Evolutionary conservation across 2,113 vertebrate species (phyloP).

Genomic region (Promerops cafer): DNA sequence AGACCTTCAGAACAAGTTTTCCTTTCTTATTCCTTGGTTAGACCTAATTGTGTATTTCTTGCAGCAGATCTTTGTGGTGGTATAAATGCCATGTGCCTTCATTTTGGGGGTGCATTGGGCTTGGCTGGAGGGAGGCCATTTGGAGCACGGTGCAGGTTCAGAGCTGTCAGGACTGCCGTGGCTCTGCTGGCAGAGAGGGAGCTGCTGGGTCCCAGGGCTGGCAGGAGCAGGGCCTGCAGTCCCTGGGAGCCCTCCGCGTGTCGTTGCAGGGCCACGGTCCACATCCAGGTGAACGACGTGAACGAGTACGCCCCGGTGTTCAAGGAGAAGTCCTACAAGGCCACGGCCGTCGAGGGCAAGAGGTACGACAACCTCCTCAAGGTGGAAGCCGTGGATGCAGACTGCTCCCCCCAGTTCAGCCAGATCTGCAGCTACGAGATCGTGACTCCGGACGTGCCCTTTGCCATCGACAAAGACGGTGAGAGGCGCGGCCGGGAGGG

Average conservation of each 20-base stretch:
- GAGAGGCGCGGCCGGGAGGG: background rate
- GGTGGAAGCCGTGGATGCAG: constrained; percentile 92
- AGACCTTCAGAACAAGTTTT: background rate
- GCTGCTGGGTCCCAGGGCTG: background rate
- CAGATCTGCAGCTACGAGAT: constrained; percentile 98
- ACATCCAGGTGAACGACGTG: constrained; percentile 96
- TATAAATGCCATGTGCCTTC: background rate
- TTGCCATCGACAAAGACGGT: constrained; percentile 93
- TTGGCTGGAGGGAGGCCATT: background rate
- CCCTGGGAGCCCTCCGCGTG: background rate
- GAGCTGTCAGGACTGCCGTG: background rate
- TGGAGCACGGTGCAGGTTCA: background rate
- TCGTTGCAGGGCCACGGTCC: constrained; percentile 84
- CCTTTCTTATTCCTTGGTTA: background rate
- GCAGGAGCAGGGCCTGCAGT: no score
- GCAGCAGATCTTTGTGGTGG: background rate
- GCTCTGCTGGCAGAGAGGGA: background rate
- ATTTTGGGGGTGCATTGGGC: background rate
- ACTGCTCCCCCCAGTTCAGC: constrained; percentile 98
- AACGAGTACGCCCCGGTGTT: constrained; percentile 94
- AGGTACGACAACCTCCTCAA: constrained; percentile 83
- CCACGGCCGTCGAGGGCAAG: constrained; percentile 83
- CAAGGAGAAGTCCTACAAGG: constrained; percentile 97
- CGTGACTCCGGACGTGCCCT: constrained; percentile 90
- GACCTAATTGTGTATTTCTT: background rate